phyloP scores from a whole-genome alignment of 2,797 vertebrate genomes.

The Ptychobarbus kaznakovi region DNA sequence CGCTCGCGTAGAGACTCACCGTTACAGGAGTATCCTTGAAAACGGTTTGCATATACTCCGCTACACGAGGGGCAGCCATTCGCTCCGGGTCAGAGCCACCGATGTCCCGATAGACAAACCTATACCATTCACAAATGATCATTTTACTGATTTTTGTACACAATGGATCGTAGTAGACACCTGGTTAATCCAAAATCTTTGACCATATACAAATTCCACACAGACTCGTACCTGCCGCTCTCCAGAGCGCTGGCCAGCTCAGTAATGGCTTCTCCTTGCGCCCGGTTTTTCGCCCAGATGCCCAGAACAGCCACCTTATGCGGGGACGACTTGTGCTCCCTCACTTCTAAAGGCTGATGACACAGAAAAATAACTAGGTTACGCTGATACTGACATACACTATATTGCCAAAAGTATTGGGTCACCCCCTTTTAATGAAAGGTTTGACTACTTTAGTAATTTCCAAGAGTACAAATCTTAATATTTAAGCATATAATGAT shows the following conservation, averaged over 20 bases:
- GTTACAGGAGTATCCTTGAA: slow-evolving; percentile 77
- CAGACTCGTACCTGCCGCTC: slow-evolving; percentile 75
- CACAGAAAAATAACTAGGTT: background rate
- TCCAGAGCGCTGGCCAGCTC: slow-evolving; percentile 76
- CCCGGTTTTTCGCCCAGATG: slow-evolving; percentile 72
- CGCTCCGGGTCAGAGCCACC: slow-evolving; percentile 85
- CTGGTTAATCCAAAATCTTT: background rate
- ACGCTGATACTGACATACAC: background rate
- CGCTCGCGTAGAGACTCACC: slow-evolving; percentile 57
- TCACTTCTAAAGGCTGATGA: slow-evolving; percentile 78
- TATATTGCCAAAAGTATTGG: too few relatives aligned
- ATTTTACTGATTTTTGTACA: background rate
- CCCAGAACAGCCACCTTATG: slow-evolving; percentile 78
- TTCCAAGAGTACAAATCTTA: too few relatives aligned
- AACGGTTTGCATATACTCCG: slow-evolving; percentile 75
- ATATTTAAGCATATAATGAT: too few relatives aligned
- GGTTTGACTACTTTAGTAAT: too few relatives aligned
- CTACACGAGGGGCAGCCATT: slow-evolving; percentile 81
- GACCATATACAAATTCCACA: background rate
- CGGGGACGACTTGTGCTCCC: slow-evolving; percentile 70
- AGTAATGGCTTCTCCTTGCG: slow-evolving; percentile 65
- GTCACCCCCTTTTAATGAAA: too few relatives aligned
- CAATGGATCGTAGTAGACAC: background rate
- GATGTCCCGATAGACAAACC: slow-evolving; percentile 80
- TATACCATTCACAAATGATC: slow-evolving; percentile 36